phyloP scores from a whole-genome alignment of 2,797 vertebrate species.

The Setipinna tenuifilis region DNA sequence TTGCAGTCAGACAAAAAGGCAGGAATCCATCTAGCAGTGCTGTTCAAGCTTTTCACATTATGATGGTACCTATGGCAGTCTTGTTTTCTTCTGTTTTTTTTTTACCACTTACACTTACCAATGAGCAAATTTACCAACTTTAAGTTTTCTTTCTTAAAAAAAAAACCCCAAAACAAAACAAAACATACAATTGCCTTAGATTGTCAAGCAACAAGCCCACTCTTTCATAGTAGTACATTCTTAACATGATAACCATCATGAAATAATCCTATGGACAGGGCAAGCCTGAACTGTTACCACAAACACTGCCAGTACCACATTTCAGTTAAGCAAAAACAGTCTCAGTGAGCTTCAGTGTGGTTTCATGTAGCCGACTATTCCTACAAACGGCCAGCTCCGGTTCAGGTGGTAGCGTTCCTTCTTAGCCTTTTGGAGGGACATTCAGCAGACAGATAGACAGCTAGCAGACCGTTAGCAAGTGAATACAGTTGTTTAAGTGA shows the following conservation, averaged over 20 bases:
- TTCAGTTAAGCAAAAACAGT: neutral
- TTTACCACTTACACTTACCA: neutral
- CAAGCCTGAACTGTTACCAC: neutral
- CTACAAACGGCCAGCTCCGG: neutral
- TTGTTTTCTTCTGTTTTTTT: too few species aligned
- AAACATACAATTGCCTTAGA: constrained; percentile 13
- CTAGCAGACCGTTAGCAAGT: neutral
- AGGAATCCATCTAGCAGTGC: neutral
- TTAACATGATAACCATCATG: neutral
- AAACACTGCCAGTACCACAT: neutral
- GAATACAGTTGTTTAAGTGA: neutral
- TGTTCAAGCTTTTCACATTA: too few species aligned
- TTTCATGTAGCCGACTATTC: neutral
- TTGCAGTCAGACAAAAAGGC: neutral
- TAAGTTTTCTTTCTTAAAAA: neutral
- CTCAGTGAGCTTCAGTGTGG: neutral
- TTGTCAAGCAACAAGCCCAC: neutral
- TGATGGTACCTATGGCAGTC: neutral
- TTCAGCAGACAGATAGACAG: neutral
- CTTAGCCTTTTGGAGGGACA: neutral
- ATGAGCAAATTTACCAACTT: neutral
- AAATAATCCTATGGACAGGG: neutral
- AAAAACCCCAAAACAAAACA: constrained; percentile 50
- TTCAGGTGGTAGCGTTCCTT: neutral
- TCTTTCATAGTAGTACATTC: neutral